phyloP scores from a whole-genome alignment of 2,113 vertebrate genomes.

The Pelobates fuscus region DNA sequence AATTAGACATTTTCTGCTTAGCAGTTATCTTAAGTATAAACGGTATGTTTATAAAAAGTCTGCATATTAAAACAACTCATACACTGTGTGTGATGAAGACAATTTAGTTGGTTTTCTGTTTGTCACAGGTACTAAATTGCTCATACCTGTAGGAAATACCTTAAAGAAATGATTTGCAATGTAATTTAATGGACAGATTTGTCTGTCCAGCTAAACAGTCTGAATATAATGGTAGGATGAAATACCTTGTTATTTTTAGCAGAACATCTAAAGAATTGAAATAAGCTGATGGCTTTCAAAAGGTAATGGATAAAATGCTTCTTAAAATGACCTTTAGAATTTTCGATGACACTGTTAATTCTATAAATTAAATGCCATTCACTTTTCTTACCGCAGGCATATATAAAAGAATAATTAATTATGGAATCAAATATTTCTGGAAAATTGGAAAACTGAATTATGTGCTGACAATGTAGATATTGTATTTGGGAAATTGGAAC shows the following conservation, averaged over 20 bases:
- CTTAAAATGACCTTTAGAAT: constrained; percentile 39
- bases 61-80: not conserved
- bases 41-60: no score
- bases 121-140: constrained; percentile 3
- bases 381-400: constrained; percentile 30
- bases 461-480: not conserved
- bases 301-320: constrained; percentile 28
- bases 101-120: constrained; percentile 26
- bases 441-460: constrained; percentile 11
- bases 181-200: constrained; percentile 30
- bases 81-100: not conserved
- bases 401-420: constrained; percentile 27
- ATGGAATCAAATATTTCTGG: constrained; percentile 29
- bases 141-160: constrained; percentile 18
- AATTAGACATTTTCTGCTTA: no score
- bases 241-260: constrained; percentile 39
- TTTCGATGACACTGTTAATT: constrained; percentile 22
- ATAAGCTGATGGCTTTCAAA: constrained; percentile 28
- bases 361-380: constrained; percentile 40
- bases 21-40: no score
- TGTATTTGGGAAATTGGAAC: not conserved
- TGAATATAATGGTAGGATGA: constrained; percentile 17
- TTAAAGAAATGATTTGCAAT: constrained; percentile 38
- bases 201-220: constrained; percentile 6
- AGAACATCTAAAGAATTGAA: constrained; percentile 25